Conservation (phyloP, 2,888 invertebrate species). For the Laothoe populi region DNA sequence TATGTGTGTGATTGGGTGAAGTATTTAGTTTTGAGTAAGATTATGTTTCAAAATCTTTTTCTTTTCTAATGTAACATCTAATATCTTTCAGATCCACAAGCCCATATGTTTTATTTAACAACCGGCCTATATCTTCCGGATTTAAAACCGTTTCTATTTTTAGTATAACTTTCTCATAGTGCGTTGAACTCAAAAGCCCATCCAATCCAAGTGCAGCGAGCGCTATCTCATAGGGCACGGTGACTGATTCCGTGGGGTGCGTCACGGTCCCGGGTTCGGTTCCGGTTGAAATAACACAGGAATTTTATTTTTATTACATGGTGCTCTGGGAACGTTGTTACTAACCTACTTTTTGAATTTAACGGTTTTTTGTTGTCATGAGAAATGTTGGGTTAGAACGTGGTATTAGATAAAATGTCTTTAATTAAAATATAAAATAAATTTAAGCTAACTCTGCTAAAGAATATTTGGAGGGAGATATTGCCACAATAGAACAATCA, state of each 20-base stretch:
- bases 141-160: slow-evolving; percentile 13
- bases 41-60: neutral
- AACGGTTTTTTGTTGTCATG: slow-evolving; percentile 34
- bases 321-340: slow-evolving; percentile 31
- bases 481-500: too few species aligned
- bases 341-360: slow-evolving; percentile 33
- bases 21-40: too few species aligned
- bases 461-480: too few species aligned
- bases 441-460: too few species aligned
- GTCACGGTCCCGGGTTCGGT: slow-evolving; percentile 63
- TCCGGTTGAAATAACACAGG: slow-evolving; percentile 52
- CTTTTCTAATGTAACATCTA: neutral
- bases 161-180: slow-evolving; percentile 1
- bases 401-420: neutral
- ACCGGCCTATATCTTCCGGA: neutral
- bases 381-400: neutral
- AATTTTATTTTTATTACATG: slow-evolving; percentile 52
- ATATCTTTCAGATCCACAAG: neutral
- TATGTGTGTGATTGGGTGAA: too few species aligned
- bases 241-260: slow-evolving; percentile 48
- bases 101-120: neutral
- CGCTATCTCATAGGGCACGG: slow-evolving; percentile 51
- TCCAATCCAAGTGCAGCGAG: slow-evolving; percentile 19
- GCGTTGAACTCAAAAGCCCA: slow-evolving; percentile 7
- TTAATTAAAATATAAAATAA: too few species aligned